Evolutionary conservation across 2,888 invertebrate species (phyloP), one percentile per base, ranked within the genome.

Genomic region (Pristionchus arcanus): DNA sequence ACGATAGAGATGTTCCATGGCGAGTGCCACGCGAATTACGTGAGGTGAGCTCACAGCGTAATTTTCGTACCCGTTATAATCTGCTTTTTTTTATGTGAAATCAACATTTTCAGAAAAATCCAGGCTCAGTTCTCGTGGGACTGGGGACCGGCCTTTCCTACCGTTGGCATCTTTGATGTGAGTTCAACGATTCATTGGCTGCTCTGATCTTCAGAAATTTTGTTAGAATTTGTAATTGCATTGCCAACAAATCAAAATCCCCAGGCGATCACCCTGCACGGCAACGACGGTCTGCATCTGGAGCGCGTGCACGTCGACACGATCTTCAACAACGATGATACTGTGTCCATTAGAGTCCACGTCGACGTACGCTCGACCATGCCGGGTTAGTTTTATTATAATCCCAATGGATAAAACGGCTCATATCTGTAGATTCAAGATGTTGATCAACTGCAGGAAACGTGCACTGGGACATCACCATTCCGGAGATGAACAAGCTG

Each of bases 121-220:
- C 96, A 98, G 96, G 97, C 98, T 15, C 98, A 98, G 0, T 99
- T 98, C 95, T 96, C 97, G 66, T 98, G 99, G 97, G 98, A 98
- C 95, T 98, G 98, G 98, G 98, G 98, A 49, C 98, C 98, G 0
- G 97, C 98, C 0, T 97, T 98, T 92, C 98, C 98, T 0, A 98
- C 98, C 0, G 96, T 97, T 92, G 99, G 98, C 89, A 97, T 99
- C 90, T 98, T 85, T 16, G 84, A 85, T n/a, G 81, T 81, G 25
- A n/a, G 81, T 53, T 81, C 2, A 2, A 21, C 28, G 11, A 63
- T 66, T 66, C n/a, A n/a, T 66, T n/a, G n/a, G n/a, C n/a, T n/a
- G 66, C 11, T 5, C 2, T 13, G 59, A 16, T 13, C 59, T 25
- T 2, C 25, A 21, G 66, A 4, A 66, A n/a, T n/a, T 66, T 1